These are phyloP conservation scores for Lasius fuliginosus DNA, from an alignment of 2,888 invertebrate genomes.

Conservation along the genomic window DNA sequence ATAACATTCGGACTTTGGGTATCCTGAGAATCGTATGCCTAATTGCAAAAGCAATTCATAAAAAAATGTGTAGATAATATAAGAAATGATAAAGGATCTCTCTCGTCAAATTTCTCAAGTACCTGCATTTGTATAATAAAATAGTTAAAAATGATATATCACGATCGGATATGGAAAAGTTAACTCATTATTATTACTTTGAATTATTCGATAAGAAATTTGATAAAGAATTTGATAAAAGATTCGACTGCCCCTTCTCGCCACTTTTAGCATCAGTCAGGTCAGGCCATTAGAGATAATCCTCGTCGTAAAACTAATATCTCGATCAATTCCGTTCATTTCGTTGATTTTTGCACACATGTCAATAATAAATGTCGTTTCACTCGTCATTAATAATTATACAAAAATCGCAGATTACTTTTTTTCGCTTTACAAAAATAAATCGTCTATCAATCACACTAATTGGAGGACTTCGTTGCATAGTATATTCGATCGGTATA, in stretches of 20 bases:
- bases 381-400: conserved; percentile 39
- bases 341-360: conserved; percentile 39
- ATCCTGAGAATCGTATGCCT: conserved; percentile 41
- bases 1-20: conserved; percentile 51
- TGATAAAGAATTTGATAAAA: not conserved
- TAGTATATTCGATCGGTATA: conserved; percentile 25
- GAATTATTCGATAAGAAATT: conserved; percentile 19
- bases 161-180: not conserved
- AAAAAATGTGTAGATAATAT: not conserved
- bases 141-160: not conserved
- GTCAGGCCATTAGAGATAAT: conserved; percentile 59
- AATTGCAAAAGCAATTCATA: not conserved
- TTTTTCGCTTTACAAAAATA: conserved; percentile 68
- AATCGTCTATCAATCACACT: conserved; percentile 60
- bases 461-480: conserved; percentile 52
- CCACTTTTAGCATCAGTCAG: not conserved
- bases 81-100: not conserved
- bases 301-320: not conserved
- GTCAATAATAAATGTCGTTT: conserved; percentile 23
- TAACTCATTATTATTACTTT: not conserved
- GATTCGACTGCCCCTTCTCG: not conserved
- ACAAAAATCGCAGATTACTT: conserved; percentile 31
- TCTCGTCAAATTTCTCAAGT: not conserved
- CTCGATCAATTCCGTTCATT: conserved; percentile 27
- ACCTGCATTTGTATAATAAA: not conserved